Evolutionary conservation across 92 coral and sea anemone species (phyloP).

Genomic region (Palythoa grandis): DNA sequence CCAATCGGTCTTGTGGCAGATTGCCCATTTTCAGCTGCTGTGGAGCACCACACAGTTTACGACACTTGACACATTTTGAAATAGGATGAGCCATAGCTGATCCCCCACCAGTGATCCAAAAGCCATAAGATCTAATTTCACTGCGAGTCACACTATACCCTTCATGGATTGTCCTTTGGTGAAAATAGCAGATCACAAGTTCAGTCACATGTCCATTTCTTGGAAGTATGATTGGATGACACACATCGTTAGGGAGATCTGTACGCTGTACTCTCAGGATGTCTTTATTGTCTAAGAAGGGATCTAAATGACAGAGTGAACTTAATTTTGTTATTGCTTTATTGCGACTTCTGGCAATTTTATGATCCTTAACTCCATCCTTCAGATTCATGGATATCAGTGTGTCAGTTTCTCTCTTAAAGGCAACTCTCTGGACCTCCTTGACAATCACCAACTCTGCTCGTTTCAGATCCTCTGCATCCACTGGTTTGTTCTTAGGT

Average conservation of each 20-base stretch:
- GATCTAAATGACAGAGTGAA: constrained; percentile 12
- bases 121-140: constrained; percentile 28
- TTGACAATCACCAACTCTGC: constrained; percentile 4
- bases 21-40: background rate
- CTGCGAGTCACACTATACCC: background rate
- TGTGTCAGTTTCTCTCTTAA: constrained; percentile 19
- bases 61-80: background rate
- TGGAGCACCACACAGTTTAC: background rate
- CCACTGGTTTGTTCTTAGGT: constrained; percentile 1
- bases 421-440: constrained; percentile 32
- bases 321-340: constrained; percentile 16
- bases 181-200: constrained; percentile 24
- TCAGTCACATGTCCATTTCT: constrained; percentile 29
- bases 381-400: background rate
- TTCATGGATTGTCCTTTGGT: background rate
- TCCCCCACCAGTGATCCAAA: constrained; percentile 31
- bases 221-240: constrained; percentile 15
- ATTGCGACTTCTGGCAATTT: background rate
- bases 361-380: background rate
- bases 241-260: background rate
- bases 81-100: constrained; percentile 1
- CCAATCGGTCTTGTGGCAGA: background rate
- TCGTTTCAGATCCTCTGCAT: background rate
- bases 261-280: constrained; percentile 20
- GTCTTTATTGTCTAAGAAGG: constrained; percentile 15